phyloP scores from a whole-genome alignment of 37 sponge, comb jelly and placozoan species.

The Aplysina aerophoba region DNA sequence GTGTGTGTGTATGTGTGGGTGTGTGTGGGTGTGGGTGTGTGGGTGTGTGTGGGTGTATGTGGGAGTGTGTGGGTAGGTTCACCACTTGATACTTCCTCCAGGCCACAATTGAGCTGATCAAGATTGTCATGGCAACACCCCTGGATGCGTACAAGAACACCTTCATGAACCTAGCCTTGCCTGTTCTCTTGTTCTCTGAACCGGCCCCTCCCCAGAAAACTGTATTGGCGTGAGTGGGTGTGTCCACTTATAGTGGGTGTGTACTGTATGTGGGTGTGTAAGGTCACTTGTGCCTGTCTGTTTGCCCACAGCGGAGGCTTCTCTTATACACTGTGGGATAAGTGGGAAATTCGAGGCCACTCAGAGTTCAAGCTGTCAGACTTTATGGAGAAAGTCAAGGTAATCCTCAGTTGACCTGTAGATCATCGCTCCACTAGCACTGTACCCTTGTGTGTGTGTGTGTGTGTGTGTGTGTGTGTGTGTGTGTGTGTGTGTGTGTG shows the following conservation, averaged over 20 bases:
- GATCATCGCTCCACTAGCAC: too few species aligned
- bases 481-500: background rate
- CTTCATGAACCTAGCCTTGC: constrained; percentile 94
- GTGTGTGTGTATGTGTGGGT: too few species aligned
- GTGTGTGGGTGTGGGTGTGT: too few species aligned
- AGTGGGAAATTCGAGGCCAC: constrained; percentile 89
- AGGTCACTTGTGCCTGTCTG: background rate
- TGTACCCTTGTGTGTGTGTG: too few species aligned
- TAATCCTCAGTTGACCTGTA: too few species aligned
- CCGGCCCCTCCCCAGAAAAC: constrained; percentile 82
- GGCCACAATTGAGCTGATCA: constrained; percentile 92
- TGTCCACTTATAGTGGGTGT: too few species aligned
- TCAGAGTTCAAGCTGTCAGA: constrained; percentile 70
- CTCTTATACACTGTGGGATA: constrained; percentile 90
- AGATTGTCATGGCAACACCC: constrained; percentile 72
- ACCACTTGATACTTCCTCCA: constrained; percentile 5
- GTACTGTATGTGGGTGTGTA: background rate
- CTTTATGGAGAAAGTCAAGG: constrained; percentile 69
- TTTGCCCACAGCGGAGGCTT: constrained; percentile 33
- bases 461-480: too few species aligned
- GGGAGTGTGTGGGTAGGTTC: too few species aligned
- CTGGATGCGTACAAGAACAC: constrained; percentile 78
- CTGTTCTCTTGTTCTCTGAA: constrained; percentile 85
- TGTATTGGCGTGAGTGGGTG: constrained; percentile 52
- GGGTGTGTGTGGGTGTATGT: too few species aligned